Evolutionary conservation across 92 coral and sea anemone species (phyloP), one percentile per base, ranked within the genome.

Genomic region (Plumapathes pennacea): DNA sequence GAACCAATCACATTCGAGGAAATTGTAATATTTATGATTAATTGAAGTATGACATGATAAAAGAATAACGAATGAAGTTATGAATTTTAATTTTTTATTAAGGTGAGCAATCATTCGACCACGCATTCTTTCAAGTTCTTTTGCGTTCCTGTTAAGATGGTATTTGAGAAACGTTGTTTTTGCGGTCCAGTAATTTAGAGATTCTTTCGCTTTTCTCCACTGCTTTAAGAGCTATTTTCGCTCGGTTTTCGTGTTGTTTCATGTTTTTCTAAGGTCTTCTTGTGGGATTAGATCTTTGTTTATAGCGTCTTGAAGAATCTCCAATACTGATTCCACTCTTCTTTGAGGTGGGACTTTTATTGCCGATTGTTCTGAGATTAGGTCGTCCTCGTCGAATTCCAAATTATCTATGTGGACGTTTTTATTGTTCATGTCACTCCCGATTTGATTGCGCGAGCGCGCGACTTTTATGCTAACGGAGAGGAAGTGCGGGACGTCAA

Each of bases 151-250:
- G 38, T 76, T 66, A 0, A 76, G 50, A 10, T 50, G 76, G 50
- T 38, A 40, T 57, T 76, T 70, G 20, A 67, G 56, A 28, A 66
- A 49, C 15, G 59, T n/a, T 38, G 60, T 57, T 55, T 54, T 75
- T 45, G 61, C 46, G 20, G 55, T 51, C 81, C 81, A 74, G 26
- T 44, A 64, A 0, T 51, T 61, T 1, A 64, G 43, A 10, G 58
- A 37, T 64, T 74, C 67, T 30, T 74, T 64, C 22, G 82, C 63
- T 56, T 74, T 64, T 38, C 48, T 75, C 68, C 74, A 64, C 68
- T 75, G 75, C 20, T 75, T 75, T 31, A 65, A 0, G 41, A 56
- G 55, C 82, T 75, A 64, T 34, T 75, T 69, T 65, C 69, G 55
- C 57, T 75, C 75, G 57, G 62, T 36, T 75, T 66, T 75, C 82